Evolutionary conservation across 2,113 vertebrate species (phyloP).

Genomic region (Rhinopomastus cyanomelas): DNA sequence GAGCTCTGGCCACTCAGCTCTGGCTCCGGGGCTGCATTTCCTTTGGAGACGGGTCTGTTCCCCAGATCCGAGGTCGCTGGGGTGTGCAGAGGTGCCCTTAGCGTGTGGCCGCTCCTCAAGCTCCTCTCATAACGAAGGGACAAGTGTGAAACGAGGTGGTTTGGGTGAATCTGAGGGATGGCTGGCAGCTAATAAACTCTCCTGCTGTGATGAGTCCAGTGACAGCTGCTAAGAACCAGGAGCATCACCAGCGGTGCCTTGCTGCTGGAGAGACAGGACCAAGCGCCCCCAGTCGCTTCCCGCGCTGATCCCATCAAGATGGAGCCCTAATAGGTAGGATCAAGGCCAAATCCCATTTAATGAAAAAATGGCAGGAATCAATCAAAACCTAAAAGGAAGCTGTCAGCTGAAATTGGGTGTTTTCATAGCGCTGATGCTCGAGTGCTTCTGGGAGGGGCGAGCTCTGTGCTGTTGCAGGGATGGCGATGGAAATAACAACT

Average conservation of each 20-base stretch:
- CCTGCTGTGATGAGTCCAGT: not conserved
- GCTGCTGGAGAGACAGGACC: not conserved
- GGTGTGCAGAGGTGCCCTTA: not conserved
- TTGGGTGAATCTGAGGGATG: not conserved
- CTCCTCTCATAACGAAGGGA: not conserved
- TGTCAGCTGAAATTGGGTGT: not conserved
- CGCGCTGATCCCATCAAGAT: not conserved
- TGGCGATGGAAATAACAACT: not conserved
- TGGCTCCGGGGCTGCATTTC: not conserved
- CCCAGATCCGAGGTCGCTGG: not conserved
- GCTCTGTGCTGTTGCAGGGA: not conserved
- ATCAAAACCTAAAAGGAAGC: slow-evolving; percentile 14
- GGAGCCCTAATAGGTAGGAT: not conserved
- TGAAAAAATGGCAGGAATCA: slow-evolving; percentile 1
- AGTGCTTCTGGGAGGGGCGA: not conserved
- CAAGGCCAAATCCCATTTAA: not conserved
- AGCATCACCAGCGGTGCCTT: not conserved
- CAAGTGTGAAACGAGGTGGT: rapidly evolving
- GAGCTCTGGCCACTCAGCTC: not conserved
- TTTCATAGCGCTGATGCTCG: not conserved
- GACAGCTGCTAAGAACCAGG: not conserved
- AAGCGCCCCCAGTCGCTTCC: not conserved
- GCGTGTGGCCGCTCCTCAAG: not conserved
- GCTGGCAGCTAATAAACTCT: not conserved
- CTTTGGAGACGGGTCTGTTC: rapidly evolving